Base-by-base conservation (phyloP, 2,888 invertebrate species). In the Autographa pulchrina region DNA sequence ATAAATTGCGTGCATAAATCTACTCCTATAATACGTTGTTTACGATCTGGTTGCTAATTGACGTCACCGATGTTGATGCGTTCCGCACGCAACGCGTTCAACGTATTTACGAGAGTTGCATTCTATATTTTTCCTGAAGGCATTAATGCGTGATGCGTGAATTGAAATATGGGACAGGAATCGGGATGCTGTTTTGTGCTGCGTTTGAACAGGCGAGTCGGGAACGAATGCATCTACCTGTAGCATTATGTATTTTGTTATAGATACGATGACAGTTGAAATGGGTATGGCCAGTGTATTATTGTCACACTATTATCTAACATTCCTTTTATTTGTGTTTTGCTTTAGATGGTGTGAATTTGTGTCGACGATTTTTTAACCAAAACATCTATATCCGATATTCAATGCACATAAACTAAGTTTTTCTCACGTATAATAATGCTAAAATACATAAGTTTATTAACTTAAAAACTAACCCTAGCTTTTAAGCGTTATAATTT, bases 91-190 rank as follows among this genome's bases (percentile, higher is more conserved):
- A 86, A 84, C 83, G 78, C 85, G 83, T 84, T 85, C 81, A 80
- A 83, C 72, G 74, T 91, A 89, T 93, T 93, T 92, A 93, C 85
- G 90, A 86, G 76, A 72, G 84, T 68, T 89, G 90, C 88, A 90
- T 92, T 87, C 88, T 86, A 92, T 93, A 94, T 92, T 93, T 93
- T 93, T 93, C 89, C 86, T 88, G 82, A 89, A 90, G 90, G 89
- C 89, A 91, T 90, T 91, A 92, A 91, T 91, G 91, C 86, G 87
- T 91, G 91, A 92, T 91, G 91, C 88, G 91, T 88, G 83, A 92
- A 93, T 90, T 93, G 92, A 94, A 90, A 93, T 94, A 93, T 89
- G 85, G 86, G 68, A 81, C 77, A 70, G 78, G 79, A 82, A 85
- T 85, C 80, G 78, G 82, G 86, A 84, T 84, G 84, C 69, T 67